Base-by-base conservation (phyloP, 2,888 invertebrate species). In the Epirrhoe alternata region DNA sequence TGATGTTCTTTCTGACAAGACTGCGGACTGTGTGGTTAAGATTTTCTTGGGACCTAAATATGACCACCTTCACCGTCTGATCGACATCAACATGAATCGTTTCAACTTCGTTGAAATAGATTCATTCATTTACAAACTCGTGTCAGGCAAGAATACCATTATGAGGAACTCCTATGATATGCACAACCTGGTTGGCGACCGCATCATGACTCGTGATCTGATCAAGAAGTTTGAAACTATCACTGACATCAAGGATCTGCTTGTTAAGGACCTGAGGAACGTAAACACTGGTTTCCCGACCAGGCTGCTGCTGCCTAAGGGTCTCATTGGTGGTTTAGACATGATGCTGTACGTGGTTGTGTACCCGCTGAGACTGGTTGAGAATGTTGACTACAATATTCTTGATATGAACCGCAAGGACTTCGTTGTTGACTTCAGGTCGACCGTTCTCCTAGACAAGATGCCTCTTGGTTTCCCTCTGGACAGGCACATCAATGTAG, bases 271-370 rank as follows among this genome's bases (percentile, higher is more conserved):
- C 66, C 70, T 92, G 45, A 91, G 80, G 63, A 92, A 92, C 77
- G 86, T 90, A 71, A 90, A 95, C 77, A 95, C 95, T 70, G 95
- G 95, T 57, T 96, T 96, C 94, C 97, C 97, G 1, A 93, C 94
- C 30, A 95, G 96, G 75, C 89, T 97, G 52, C 83, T 97, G 50
- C 88, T 97, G 59, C 97, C 97, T 53, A 96, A 92, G 78, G 97
- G 97, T 81, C 94, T 86, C 73, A 86, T 89, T 58, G 94, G 95
- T 67, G 97, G 97, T 60, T 89, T 95, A 88, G 93, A 94, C 24
- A 94, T 95, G 92, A 91, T 95, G 78, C 75, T 96, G 54, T 96
- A 95, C 86, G 94, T 95, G 55, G 94, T 95, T 69, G 92, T 96
- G 12, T 92, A 92, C 42, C 95, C 95, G 50, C 85, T 94, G 77